Percentiles rank a stretch among this genome's conserved stretches.
Conservation (phyloP, 2,888 invertebrate species). For the Apocheima hispidaria region DNA sequence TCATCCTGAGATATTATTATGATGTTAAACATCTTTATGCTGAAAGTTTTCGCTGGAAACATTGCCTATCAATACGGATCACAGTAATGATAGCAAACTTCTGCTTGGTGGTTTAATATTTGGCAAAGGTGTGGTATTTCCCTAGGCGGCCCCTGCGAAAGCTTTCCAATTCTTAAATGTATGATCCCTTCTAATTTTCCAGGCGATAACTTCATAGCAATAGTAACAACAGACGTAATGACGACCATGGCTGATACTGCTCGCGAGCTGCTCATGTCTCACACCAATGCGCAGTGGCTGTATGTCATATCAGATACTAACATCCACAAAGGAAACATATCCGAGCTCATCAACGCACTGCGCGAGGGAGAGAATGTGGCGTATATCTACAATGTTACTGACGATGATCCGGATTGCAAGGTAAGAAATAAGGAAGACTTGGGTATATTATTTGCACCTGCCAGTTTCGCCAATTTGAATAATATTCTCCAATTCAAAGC, state of each 20-base stretch:
- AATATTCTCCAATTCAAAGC: no score
- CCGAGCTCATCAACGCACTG: conserved; percentile 85
- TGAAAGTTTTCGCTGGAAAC: no score
- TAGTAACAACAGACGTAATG: conserved; percentile 87
- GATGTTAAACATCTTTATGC: no score
- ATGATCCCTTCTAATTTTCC: conserved; percentile 27
- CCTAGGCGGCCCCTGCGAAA: no score
- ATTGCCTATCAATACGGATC: no score
- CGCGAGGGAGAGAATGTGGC: conserved; percentile 93
- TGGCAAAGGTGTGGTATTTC: no score
- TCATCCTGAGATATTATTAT: no score
- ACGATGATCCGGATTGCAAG: conserved; percentile 79
- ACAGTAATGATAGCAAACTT: no score
- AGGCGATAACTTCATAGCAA: conserved; percentile 87
- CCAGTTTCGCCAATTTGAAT: no score
- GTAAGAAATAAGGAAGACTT: conserved; percentile 74
- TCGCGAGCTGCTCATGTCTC: conserved; percentile 88
- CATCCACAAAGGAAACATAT: conserved; percentile 78
- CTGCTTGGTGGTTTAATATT: no score
- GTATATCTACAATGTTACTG: conserved; percentile 90
- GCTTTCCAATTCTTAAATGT: no score
- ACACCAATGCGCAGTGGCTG: conserved; percentile 93
- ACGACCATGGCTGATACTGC: conserved; percentile 89
- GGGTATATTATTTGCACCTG: no score
- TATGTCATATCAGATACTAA: conserved; percentile 90